Percentiles rank a stretch among this genome's conserved stretches.
Evolutionary conservation across 2,113 vertebrate species (phyloP).

Genomic region (Psephotus haematonotus): DNA sequence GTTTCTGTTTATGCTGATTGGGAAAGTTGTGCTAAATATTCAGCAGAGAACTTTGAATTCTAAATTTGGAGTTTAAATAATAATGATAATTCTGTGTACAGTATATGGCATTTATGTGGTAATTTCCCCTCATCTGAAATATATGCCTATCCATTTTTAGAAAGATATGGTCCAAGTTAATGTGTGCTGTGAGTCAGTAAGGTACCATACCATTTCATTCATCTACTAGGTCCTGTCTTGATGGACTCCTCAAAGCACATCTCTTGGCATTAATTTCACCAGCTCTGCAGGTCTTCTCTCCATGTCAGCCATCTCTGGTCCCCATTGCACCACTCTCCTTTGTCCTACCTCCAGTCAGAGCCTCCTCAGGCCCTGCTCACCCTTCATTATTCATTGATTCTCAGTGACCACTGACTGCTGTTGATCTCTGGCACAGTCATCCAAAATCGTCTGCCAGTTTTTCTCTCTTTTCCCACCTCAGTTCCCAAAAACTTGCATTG

Average conservation of each 20-base stretch:
- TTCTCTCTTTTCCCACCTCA: not conserved
- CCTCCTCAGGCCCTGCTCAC: not conserved
- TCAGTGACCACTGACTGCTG: not conserved
- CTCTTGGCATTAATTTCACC: not conserved
- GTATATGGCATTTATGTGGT: fast-evolving
- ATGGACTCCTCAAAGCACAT: not conserved
- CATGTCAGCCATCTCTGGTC: not conserved
- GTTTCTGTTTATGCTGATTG: not conserved
- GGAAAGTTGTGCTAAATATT: not conserved
- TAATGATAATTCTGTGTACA: not conserved
- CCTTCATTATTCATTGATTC: not conserved
- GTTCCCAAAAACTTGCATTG: not conserved
- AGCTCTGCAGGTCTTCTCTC: not conserved
- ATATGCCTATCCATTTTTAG: not conserved
- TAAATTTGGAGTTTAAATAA: not conserved
- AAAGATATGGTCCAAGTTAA: not conserved
- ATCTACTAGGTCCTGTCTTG: not conserved
- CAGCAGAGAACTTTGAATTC: not conserved
- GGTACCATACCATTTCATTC: not conserved
- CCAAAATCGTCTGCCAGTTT: not conserved
- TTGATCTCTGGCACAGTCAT: not conserved
- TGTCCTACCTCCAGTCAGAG: not conserved
- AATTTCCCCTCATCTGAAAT: not conserved
- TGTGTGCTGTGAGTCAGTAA: not conserved
- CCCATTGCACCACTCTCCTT: fast-evolving